Evolutionary conservation across 2,888 invertebrate genomes (phyloP).

Genomic region (Idaea straminata): DNA sequence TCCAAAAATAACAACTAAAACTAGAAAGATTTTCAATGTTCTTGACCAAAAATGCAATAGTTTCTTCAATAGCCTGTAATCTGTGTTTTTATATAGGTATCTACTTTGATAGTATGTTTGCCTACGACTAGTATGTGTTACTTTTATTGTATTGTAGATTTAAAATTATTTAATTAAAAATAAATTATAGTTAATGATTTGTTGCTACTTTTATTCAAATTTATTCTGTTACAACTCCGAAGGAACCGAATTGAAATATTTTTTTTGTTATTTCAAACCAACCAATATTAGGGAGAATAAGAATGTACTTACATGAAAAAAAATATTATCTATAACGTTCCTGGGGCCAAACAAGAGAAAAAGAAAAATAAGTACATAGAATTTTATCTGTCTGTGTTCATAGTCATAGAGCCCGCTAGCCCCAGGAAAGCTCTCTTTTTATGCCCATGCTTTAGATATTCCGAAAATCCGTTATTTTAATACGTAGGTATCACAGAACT

Average conservation of each 20-base stretch:
- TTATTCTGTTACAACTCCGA: neutral
- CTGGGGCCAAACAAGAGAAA: too few relatives aligned
- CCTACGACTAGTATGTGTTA: neutral
- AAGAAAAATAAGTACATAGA: too few relatives aligned
- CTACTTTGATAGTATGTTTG: neutral
- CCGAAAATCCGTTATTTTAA: too few relatives aligned
- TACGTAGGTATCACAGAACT: too few relatives aligned
- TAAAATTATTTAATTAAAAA: constrained; percentile 11
- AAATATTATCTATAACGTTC: too few relatives aligned
- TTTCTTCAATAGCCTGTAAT: neutral
- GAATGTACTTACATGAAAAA: too few relatives aligned
- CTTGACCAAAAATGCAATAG: neutral
- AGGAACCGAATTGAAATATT: neutral
- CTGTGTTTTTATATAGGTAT: neutral
- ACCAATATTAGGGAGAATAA: too few relatives aligned
- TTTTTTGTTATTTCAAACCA: too few relatives aligned
- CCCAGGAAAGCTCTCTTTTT: too few relatives aligned
- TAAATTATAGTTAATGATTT: neutral
- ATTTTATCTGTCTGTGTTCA: too few relatives aligned
- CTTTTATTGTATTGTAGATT: constrained; percentile 7
- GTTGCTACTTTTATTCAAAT: neutral
- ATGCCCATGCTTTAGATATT: too few relatives aligned
- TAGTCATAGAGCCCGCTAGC: too few relatives aligned
- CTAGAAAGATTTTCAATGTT: neutral
- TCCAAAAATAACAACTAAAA: neutral